Evolutionary conservation across 1,140 invertebrate species (phyloP), one percentile per base, ranked within the genome.

Genomic region (Cardiocondyla obscurior): DNA sequence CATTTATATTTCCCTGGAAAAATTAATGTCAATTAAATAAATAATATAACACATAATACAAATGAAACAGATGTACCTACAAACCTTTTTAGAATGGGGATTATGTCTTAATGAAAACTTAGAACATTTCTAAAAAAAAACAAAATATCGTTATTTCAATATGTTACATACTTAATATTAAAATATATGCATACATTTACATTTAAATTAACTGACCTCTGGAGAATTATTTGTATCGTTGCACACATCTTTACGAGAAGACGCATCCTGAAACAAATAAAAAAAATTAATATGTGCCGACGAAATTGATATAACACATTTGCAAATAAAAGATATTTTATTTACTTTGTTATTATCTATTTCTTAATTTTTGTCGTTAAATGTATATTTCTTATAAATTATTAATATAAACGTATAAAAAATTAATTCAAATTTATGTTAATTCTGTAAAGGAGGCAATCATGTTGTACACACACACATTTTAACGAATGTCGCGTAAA

Each of bases 241-340:
- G 10, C 28, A 25, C n/a, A n/a, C n/a, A 19, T 64, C 19, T 69
- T 73, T 86, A 16, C 22, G 44, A 19, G 46, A 36, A 70, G 42
- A 25, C 2, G 44, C 69, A 46, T 84, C 84, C 86, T 88, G 44
- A 77, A 88, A 86, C 72, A 36, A 65, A 30, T 22, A 67, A 14
- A 53, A 77, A 39, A 6, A 65, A 55, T 69, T 19, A 44, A 30
- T 36, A 44, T 49, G 67, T 25, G 36, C 25, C 22, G 46, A 0
- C 1, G 3, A 74, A 57, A 49, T 22, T 49, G 1, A 22, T 5
- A 81, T 51, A 51, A 16, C n/a, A 46, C 14, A n/a, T 16, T 16
- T 16, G 14, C 16, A 46, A 46, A 46, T 46, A 46, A 46, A 46
- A 46, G 14, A 46, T 46, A 46, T 46, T 46, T 46, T 16, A 19